Conservation (phyloP, 2,797 vertebrate species). For the Tiaroga cobitis region DNA sequence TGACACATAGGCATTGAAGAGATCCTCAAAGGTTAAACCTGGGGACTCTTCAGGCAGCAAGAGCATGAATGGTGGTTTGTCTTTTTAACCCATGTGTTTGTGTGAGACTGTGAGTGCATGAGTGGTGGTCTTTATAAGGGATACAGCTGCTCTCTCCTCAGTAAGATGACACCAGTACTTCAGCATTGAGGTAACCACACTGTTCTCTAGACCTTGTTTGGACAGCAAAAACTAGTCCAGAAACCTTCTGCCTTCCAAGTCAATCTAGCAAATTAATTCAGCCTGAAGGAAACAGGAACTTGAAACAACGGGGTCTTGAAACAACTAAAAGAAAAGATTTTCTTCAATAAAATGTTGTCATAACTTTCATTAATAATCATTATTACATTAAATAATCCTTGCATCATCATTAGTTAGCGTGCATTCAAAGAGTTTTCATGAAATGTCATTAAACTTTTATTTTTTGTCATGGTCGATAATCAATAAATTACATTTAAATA, state of each 20-base stretch:
- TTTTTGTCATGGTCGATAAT: neutral
- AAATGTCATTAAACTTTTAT: neutral
- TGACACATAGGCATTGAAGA: neutral
- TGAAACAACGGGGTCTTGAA: neutral
- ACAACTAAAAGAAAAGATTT: neutral
- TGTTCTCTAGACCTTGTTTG: slow-evolving; percentile 39
- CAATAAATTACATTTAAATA: neutral
- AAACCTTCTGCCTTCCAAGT: slow-evolving; percentile 16
- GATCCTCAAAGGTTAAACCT: slow-evolving; percentile 9
- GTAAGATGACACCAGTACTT: slow-evolving; percentile 62
- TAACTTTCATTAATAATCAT: neutral
- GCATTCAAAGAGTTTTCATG: neutral
- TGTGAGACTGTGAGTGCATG: slow-evolving; percentile 20
- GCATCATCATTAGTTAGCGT: neutral
- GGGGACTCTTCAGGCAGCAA: neutral
- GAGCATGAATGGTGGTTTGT: slow-evolving; percentile 29
- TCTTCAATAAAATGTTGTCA: neutral
- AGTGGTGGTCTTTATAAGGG: slow-evolving; percentile 52
- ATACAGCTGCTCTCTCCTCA: slow-evolving; percentile 44
- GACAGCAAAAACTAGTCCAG: slow-evolving; percentile 32
- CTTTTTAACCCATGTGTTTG: slow-evolving; percentile 36
- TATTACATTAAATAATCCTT: neutral
- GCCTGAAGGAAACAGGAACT: neutral
- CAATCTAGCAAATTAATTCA: slow-evolving; percentile 3
- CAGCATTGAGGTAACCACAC: slow-evolving; percentile 52